Percentiles rank a stretch among this genome's conserved stretches.
These are phyloP conservation scores for Pangasius mekongensis DNA, from an alignment of 2,797 vertebrate genomes.

Conservation along the genomic window DNA sequence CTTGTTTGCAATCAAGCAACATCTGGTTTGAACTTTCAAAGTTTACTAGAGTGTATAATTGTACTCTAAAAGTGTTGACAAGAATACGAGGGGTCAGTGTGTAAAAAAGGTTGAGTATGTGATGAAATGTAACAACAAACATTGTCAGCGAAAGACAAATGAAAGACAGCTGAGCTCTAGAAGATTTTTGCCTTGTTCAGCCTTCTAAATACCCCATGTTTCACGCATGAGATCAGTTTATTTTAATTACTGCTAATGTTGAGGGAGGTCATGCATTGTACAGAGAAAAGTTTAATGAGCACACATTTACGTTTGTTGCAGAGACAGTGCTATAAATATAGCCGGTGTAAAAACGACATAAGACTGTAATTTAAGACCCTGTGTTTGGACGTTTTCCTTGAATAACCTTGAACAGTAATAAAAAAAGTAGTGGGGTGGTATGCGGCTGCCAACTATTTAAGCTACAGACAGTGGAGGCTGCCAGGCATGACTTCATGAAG, in stretches of 20 bases:
- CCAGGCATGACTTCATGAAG: conserved; percentile 42
- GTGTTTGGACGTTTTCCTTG: conserved; percentile 9
- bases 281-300: not conserved
- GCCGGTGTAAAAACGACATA: not conserved
- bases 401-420: conserved; percentile 42
- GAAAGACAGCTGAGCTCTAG: not conserved
- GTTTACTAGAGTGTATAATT: conserved; percentile 24
- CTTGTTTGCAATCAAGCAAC: conserved; percentile 20
- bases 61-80: conserved; percentile 13
- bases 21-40: conserved; percentile 34
- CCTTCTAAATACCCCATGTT: not conserved
- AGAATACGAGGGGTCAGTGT: not conserved
- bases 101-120: not conserved
- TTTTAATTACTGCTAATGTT: conserved; percentile 12
- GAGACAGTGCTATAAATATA: not conserved
- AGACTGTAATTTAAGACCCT: conserved; percentile 15
- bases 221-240: not conserved
- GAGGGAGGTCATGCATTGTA: conserved; percentile 10
- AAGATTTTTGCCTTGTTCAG: not conserved
- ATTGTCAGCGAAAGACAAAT: not conserved
- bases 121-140: not conserved
- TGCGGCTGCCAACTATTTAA: conserved; percentile 34
- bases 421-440: conserved; percentile 8
- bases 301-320: not conserved
- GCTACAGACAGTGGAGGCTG: conserved; percentile 26